Evolutionary conservation across 2,797 vertebrate genomes (phyloP).

Genomic region (Clangula hyemalis): DNA sequence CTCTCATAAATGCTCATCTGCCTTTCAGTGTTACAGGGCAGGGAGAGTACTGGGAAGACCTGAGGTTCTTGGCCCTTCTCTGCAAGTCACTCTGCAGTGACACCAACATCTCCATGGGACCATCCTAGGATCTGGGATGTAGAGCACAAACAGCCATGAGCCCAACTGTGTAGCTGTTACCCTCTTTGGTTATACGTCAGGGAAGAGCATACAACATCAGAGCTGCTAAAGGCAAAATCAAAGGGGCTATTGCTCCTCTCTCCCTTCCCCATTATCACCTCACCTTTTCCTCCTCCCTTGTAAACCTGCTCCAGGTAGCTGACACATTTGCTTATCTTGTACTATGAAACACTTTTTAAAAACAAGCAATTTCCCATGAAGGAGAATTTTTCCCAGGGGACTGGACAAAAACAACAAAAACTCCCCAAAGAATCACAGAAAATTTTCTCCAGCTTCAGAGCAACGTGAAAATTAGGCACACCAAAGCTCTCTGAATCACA

Average conservation of each 20-base stretch:
- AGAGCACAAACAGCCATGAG: background rate
- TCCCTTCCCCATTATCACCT: background rate
- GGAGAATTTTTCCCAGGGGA: background rate
- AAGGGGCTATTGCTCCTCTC: background rate
- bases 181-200: background rate
- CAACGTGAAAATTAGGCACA: background rate
- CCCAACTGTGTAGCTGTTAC: background rate
- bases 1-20: background rate
- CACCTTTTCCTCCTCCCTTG: background rate
- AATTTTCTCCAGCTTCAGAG: background rate
- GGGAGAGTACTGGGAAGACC: background rate
- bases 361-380: background rate
- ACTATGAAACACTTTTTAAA: background rate
- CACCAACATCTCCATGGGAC: background rate
- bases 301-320: background rate
- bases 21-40: background rate
- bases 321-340: background rate
- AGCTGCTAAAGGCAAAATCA: background rate
- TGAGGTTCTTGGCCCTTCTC: background rate
- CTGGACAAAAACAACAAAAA: background rate
- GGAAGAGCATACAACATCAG: background rate
- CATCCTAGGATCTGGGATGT: accelerated
- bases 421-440: background rate
- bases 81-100: background rate
- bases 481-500: background rate